phyloP scores from a whole-genome alignment of 2,888 invertebrate species.

The Eurytoma adleriae region DNA sequence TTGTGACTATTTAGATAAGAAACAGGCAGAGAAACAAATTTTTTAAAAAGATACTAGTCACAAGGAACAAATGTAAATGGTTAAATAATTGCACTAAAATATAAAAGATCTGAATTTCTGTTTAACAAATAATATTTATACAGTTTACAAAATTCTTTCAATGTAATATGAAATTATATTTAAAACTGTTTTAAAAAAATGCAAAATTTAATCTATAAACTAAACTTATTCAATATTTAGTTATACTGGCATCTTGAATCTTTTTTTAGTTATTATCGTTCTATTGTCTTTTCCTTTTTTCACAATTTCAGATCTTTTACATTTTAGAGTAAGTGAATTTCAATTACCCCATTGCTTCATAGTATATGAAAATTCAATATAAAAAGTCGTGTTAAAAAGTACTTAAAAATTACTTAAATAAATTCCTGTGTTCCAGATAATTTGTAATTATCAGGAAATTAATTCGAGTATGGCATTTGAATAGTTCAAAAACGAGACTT shows the following conservation, averaged over 20 bases:
- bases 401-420: conserved; percentile 46
- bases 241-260: no score
- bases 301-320: no score
- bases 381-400: conserved; percentile 5
- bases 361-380: background rate
- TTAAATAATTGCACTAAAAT: no score
- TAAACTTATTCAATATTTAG: no score
- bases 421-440: conserved; percentile 13
- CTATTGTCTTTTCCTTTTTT: no score
- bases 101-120: background rate
- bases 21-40: background rate
- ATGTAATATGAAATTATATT: background rate
- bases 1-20: background rate
- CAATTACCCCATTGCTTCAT: background rate
- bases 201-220: no score
- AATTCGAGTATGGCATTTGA: background rate
- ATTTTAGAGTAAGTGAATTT: no score
- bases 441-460: background rate
- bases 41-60: conserved; percentile 18
- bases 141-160: background rate
- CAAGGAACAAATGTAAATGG: conserved; percentile 9
- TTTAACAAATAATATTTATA: background rate
- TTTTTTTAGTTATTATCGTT: no score
- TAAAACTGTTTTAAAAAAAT: no score
- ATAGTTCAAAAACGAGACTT: conserved; percentile 48